These are phyloP conservation scores for Ceratina australensis DNA, from an alignment of 1,140 invertebrate genomes.

Conservation along the genomic window DNA sequence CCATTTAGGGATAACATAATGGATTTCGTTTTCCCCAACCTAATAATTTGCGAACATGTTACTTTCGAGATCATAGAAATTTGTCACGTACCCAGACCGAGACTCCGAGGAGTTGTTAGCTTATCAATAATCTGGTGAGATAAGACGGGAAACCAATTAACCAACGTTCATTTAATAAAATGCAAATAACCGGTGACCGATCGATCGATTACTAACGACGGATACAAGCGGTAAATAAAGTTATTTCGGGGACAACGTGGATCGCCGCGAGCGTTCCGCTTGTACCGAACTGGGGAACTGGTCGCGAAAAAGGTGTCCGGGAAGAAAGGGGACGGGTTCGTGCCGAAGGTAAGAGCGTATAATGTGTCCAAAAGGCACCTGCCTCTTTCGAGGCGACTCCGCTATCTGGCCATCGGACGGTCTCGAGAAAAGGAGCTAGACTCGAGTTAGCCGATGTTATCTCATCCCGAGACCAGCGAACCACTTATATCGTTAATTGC, in stretches of 20 bases:
- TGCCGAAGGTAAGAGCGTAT: constrained; percentile 69
- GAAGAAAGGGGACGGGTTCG: constrained; percentile 18
- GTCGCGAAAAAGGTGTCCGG: not conserved
- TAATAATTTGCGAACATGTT: no score
- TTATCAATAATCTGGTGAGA: constrained; percentile 50
- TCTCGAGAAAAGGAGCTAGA: constrained; percentile 69
- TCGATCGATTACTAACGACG: constrained; percentile 15
- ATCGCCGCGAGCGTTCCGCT: constrained; percentile 7
- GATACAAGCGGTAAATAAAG: constrained; percentile 47
- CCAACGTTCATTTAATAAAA: constrained; percentile 56
- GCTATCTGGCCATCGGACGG: constrained; percentile 72
- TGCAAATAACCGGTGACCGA: constrained; percentile 53
- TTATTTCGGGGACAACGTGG: constrained; percentile 42
- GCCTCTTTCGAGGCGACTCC: constrained; percentile 61
- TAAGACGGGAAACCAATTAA: constrained; percentile 28
- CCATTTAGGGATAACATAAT: no score
- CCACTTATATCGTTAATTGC: constrained; percentile 81
- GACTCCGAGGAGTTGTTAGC: no score
- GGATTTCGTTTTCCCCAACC: no score
- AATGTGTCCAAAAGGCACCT: constrained; percentile 77
- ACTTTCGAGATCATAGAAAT: no score
- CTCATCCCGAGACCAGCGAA: constrained; percentile 74
- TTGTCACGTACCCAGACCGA: no score
- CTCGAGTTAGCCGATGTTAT: constrained; percentile 71
- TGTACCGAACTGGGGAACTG: constrained; percentile 1